phyloP scores from a whole-genome alignment of 2,797 vertebrate genomes.

The Discoglossus pictus region DNA sequence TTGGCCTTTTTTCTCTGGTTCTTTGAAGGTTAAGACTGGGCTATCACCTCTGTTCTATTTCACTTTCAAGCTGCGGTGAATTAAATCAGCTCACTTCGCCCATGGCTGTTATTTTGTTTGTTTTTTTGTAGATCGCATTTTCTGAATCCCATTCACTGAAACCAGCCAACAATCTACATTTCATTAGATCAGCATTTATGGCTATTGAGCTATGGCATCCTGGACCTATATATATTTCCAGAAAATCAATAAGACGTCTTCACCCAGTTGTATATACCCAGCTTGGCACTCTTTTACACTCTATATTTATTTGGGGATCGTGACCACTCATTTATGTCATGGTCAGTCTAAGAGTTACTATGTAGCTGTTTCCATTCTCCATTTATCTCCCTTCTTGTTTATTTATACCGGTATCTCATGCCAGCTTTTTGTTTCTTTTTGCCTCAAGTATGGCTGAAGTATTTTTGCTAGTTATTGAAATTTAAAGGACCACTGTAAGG shows the following conservation, averaged over 20 bases:
- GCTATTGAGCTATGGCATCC: constrained; percentile 26
- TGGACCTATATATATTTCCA: constrained; percentile 14
- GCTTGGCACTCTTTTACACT: constrained; percentile 11
- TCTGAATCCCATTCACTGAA: constrained; percentile 12
- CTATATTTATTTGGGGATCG: constrained; percentile 7
- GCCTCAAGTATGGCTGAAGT: no score
- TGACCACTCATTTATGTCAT: constrained; percentile 21
- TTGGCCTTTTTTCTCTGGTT: not conserved
- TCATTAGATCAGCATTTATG: constrained; percentile 30
- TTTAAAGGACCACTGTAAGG: no score
- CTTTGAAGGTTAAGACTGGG: constrained; percentile 12
- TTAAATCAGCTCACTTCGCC: constrained; percentile 25
- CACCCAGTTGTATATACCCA: constrained; percentile 22
- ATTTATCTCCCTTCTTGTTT: not conserved
- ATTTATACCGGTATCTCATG: no score
- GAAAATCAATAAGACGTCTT: constrained; percentile 19
- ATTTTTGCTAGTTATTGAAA: no score
- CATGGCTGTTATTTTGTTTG: not conserved
- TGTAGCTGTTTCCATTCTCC: not conserved
- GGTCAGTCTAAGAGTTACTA: constrained; percentile 13
- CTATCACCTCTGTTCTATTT: constrained; percentile 8
- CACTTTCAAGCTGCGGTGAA: not conserved
- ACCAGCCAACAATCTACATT: constrained; percentile 30
- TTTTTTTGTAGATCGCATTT: constrained; percentile 21
- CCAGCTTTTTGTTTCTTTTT: no score